Conservation (phyloP, 2,888 invertebrate species). For the Microplitis manilae region DNA sequence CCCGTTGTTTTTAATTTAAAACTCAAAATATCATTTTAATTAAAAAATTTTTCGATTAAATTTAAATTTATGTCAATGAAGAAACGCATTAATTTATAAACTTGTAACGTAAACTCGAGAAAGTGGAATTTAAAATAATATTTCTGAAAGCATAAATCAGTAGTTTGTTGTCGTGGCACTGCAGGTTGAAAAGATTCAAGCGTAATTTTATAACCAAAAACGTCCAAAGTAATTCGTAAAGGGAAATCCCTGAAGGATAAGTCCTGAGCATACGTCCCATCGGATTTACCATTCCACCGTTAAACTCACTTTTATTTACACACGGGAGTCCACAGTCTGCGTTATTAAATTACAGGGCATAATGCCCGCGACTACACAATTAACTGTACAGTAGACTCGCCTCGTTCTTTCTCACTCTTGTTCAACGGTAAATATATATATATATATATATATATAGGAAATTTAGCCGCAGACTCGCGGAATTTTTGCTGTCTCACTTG, state of each 20-base stretch:
- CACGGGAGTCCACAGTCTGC: constrained; percentile 42
- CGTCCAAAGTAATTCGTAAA: constrained; percentile 31
- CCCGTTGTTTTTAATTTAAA: not conserved
- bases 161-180: not conserved
- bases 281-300: constrained; percentile 37
- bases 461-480: constrained; percentile 34
- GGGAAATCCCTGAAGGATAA: constrained; percentile 36
- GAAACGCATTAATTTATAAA: not conserved
- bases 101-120: not conserved
- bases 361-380: constrained; percentile 55
- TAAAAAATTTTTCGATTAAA: no score
- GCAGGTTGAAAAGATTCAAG: not conserved
- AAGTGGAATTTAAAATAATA: not conserved
- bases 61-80: no score
- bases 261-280: constrained; percentile 29
- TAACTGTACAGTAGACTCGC: constrained; percentile 48
- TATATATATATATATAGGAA: constrained; percentile 11
- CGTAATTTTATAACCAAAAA: constrained; percentile 14
- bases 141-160: not conserved
- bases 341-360: constrained; percentile 53
- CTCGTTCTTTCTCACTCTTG: constrained; percentile 20
- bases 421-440: constrained; percentile 19
- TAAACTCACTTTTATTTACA: constrained; percentile 45
- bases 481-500: constrained; percentile 27
- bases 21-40: not conserved